Percentiles rank a stretch among this genome's conserved stretches.
Conservation (phyloP, 2,113 vertebrate genomes). For the Otocyon megalotis region DNA sequence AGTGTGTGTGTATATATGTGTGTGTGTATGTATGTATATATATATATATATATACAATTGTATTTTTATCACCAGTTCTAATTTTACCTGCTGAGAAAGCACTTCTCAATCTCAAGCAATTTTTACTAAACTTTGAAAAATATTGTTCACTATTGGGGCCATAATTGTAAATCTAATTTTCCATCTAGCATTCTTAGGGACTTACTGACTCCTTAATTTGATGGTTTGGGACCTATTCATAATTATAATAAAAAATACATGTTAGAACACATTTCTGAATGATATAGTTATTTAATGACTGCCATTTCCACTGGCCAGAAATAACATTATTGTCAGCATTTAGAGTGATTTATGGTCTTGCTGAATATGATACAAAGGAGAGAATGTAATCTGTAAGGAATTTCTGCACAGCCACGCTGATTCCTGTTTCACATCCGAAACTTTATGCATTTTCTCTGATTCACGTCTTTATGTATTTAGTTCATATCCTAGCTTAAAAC, state of each 20-base stretch:
- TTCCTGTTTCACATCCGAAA: background rate
- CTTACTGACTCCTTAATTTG: constrained; percentile 57
- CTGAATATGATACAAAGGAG: background rate
- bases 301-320: background rate
- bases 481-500: constrained; percentile 15
- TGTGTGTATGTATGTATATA: background rate
- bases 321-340: constrained; percentile 11
- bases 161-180: constrained; percentile 71
- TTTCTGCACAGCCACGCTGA: background rate
- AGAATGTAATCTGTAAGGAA: background rate
- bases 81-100: constrained; percentile 68
- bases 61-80: constrained; percentile 68
- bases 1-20: too few species aligned
- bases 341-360: background rate
- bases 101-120: constrained; percentile 49
- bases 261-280: constrained; percentile 28
- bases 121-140: constrained; percentile 56
- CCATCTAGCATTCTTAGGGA: constrained; percentile 27
- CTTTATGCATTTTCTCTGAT: background rate
- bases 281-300: constrained; percentile 39
- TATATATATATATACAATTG: constrained; percentile 14
- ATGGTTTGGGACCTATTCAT: constrained; percentile 28
- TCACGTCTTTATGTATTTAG: constrained; percentile 35
- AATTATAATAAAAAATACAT: constrained; percentile 64
- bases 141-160: background rate